These are phyloP conservation scores for Drosophila merina DNA, from an alignment of 2,888 invertebrate genomes.

Conservation along the genomic window DNA sequence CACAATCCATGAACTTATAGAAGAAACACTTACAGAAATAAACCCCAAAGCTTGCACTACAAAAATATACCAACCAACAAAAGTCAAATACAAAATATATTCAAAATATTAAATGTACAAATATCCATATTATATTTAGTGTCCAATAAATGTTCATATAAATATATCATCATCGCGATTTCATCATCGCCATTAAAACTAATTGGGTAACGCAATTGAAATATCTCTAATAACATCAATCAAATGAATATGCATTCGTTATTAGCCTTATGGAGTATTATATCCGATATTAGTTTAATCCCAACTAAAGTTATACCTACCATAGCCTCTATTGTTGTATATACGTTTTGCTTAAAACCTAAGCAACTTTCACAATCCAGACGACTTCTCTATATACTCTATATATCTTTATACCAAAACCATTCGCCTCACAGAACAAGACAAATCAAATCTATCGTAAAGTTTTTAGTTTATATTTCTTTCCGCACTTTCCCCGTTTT, in stretches of 20 bases:
- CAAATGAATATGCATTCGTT: not conserved
- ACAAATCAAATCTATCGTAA: conserved; percentile 41
- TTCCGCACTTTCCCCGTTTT: conserved; percentile 33
- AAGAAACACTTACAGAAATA: conserved; percentile 51
- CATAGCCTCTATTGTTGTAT: conserved; percentile 59
- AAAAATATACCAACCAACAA: conserved; percentile 71
- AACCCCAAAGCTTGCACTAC: conserved; percentile 42
- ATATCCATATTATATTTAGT: conserved; percentile 24
- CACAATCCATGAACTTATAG: conserved; percentile 3
- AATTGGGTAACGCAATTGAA: conserved; percentile 54
- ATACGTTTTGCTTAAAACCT: conserved; percentile 64
- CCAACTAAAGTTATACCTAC: conserved; percentile 36
- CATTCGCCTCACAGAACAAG: conserved; percentile 40
- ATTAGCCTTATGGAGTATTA: conserved; percentile 28
- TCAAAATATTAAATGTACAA: conserved; percentile 22
- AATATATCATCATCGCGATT: conserved; percentile 55
- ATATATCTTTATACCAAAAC: conserved; percentile 26
- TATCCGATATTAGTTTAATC: conserved; percentile 35
- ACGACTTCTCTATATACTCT: conserved; percentile 27
- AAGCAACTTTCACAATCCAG: conserved; percentile 51
- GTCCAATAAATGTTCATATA: conserved; percentile 37
- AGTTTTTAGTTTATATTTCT: conserved; percentile 31
- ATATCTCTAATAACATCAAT: conserved; percentile 43
- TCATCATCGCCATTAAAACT: conserved; percentile 62
- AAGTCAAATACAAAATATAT: conserved; percentile 18